Evolutionary conservation across 2,888 invertebrate species (phyloP).

Genomic region (Patella pellucida): DNA sequence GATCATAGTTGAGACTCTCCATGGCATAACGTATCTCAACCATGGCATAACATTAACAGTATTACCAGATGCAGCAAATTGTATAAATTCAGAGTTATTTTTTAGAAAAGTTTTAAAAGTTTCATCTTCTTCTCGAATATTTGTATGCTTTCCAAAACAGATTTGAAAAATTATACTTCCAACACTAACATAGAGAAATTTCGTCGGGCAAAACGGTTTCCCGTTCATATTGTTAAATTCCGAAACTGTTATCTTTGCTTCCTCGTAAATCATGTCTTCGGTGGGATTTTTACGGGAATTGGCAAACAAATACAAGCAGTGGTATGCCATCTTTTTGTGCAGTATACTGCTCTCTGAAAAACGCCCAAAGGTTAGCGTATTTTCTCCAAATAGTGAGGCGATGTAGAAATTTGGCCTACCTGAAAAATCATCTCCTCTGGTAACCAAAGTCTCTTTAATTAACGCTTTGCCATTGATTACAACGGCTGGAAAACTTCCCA

Average conservation of each 20-base stretch:
- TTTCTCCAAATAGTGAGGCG: conserved; percentile 18
- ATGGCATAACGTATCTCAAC: conserved; percentile 35
- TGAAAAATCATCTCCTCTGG: conserved; percentile 31
- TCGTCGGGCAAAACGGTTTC: conserved; percentile 19
- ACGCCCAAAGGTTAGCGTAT: conserved; percentile 20
- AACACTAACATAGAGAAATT: conserved; percentile 18
- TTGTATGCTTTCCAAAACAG: conserved; percentile 30
- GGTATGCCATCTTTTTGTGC: conserved; percentile 39
- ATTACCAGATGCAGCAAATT: conserved; percentile 39
- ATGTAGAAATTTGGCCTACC: conserved; percentile 37
- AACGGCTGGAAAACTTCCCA: conserved; percentile 41
- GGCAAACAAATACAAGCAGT: conserved; percentile 33
- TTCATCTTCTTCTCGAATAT: conserved; percentile 28
- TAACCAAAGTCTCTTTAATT: conserved; percentile 31
- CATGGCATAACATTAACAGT: conserved; percentile 45
- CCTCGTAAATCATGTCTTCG: conserved; percentile 28
- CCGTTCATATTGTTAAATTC: conserved; percentile 14
- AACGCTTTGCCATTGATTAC: conserved; percentile 38
- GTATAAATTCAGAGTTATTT: conserved; percentile 15
- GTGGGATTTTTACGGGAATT: conserved; percentile 26
- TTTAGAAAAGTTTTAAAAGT: conserved; percentile 22
- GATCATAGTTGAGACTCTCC: conserved; percentile 27
- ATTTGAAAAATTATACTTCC: conserved; percentile 38
- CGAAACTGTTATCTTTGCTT: conserved; percentile 21
- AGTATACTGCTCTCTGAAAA: conserved; percentile 34